A percentile compares a stretch with the other conserved stretches of the same genome.
Conservation (phyloP, 2,113 vertebrate genomes). For the Sterna hirundo region DNA sequence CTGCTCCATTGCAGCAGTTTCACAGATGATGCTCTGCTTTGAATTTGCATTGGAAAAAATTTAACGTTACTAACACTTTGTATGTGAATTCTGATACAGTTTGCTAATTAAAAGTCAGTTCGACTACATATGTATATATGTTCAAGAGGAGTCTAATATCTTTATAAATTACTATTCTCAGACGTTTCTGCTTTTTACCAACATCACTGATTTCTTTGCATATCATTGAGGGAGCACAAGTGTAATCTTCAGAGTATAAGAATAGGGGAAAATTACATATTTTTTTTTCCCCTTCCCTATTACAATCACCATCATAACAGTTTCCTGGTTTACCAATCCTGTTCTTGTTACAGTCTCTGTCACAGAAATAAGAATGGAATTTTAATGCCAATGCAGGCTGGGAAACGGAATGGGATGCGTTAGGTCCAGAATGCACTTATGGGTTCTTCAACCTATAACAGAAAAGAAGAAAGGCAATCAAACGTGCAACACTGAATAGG, state of each 20-base stretch:
- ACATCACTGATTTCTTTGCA: neutral
- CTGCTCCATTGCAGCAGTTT: slow-evolving; percentile 41
- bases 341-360: neutral
- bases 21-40: slow-evolving; percentile 32
- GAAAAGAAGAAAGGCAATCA: neutral
- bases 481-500: neutral
- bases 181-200: neutral
- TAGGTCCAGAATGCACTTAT: neutral
- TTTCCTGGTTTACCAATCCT: slow-evolving; percentile 1
- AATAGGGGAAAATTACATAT: slow-evolving; percentile 14
- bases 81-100: neutral
- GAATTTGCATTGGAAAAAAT: slow-evolving; percentile 19
- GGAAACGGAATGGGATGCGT: neutral
- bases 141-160: neutral
- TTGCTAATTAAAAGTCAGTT: slow-evolving; percentile 17
- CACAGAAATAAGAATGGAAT: slow-evolving; percentile 2
- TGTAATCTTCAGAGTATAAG: neutral
- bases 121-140: neutral
- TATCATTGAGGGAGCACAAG: neutral
- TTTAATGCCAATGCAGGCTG: neutral
- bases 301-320: neutral
- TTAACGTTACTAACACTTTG: neutral
- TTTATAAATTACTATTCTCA: neutral
- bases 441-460: neutral
- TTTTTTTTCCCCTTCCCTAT: neutral